Conservation (phyloP, 2,888 invertebrate species). For the Drosophila ustulata region DNA sequence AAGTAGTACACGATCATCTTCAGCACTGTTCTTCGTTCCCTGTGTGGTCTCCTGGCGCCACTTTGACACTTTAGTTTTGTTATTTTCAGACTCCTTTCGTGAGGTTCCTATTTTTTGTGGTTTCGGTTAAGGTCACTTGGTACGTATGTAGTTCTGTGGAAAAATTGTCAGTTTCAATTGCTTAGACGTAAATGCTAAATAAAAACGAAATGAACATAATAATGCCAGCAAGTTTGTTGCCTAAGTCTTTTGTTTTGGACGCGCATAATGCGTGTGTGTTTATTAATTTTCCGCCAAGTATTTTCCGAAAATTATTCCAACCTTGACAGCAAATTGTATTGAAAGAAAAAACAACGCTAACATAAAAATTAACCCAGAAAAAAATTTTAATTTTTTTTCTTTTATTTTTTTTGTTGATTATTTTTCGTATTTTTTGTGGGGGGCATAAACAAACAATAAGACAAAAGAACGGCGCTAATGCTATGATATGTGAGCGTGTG, state of each 20-base stretch:
- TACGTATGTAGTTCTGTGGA: conserved; percentile 37
- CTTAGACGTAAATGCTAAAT: conserved; percentile 4
- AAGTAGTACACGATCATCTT: conserved; percentile 9
- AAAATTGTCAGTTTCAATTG: conserved; percentile 48
- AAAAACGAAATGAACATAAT: conserved; percentile 7
- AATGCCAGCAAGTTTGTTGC: conserved; percentile 53
- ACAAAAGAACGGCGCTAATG: conserved; percentile 70
- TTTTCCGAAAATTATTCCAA: conserved; percentile 81
- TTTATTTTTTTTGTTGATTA: background rate
- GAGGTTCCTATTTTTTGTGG: conserved; percentile 47
- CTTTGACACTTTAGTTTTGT: conserved; percentile 56
- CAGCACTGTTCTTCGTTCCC: background rate
- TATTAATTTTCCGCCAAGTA: conserved; percentile 79
- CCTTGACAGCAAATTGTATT: conserved; percentile 82
- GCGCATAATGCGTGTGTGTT: conserved; percentile 51
- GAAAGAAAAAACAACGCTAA: conserved; percentile 46
- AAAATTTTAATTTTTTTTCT: conserved; percentile 41
- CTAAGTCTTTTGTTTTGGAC: conserved; percentile 65
- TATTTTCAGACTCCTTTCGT: background rate
- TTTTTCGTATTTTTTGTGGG: conserved; percentile 24
- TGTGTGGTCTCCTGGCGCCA: conserved; percentile 78
- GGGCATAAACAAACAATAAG: conserved; percentile 66
- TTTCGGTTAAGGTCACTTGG: conserved; percentile 37
- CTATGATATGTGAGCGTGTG: conserved; percentile 25
- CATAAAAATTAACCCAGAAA: conserved; percentile 66